These are phyloP conservation scores for Emys orbicularis DNA, from an alignment of 2,797 vertebrate genomes.

Conservation along the genomic window DNA sequence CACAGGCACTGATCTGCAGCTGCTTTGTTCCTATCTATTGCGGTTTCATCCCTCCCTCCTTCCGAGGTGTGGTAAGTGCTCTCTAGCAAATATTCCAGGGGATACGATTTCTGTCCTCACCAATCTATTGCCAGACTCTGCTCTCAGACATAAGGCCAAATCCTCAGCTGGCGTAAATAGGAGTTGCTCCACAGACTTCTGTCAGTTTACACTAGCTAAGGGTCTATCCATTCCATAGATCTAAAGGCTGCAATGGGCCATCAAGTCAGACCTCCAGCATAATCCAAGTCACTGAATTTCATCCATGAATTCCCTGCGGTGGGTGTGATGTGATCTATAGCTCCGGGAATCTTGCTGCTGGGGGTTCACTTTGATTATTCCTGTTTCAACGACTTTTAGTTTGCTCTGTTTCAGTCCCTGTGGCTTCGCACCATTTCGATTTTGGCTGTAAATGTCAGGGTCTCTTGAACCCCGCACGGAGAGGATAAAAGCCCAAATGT, in stretches of 20 bases:
- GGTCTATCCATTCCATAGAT: fast-evolving
- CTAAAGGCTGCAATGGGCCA: neutral
- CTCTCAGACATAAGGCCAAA: neutral
- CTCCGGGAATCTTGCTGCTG: fast-evolving
- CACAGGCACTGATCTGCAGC: constrained; percentile 91
- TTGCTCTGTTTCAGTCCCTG: neutral
- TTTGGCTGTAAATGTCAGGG: neutral
- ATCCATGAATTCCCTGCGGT: neutral
- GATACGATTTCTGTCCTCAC: neutral
- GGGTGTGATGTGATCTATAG: neutral
- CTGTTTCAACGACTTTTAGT: fast-evolving
- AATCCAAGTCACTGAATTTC: no score
- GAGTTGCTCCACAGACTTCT: neutral
- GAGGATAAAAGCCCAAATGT: neutral
- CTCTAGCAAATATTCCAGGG: neutral
- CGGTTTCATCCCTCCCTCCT: constrained; percentile 87
- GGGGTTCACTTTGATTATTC: neutral
- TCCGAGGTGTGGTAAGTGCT: constrained; percentile 81
- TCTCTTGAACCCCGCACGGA: neutral
- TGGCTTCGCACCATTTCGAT: neutral
- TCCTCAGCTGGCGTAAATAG: no score
- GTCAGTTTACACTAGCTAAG: neutral
- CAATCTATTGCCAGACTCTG: neutral
- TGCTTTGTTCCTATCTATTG: constrained; percentile 93
- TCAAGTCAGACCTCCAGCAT: neutral